Conservation (phyloP, 2,888 invertebrate genomes). For the Prosapia bicincta region DNA sequence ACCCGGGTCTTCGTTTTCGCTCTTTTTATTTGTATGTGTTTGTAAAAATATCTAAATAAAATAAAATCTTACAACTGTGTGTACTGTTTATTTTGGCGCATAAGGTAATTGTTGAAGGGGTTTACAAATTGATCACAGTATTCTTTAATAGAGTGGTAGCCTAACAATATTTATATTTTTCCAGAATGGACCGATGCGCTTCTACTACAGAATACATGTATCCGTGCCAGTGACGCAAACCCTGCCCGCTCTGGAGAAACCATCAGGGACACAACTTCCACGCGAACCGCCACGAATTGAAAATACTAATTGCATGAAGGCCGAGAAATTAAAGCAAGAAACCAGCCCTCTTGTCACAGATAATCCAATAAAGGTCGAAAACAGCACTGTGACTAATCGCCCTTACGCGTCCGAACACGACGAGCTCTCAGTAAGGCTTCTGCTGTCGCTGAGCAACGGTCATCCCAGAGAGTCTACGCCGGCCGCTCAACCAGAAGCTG, state of each 20-base stretch:
- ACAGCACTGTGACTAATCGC: neutral
- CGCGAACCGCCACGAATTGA: neutral
- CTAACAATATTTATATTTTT: too few relatives aligned
- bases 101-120: too few relatives aligned
- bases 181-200: constrained; percentile 73
- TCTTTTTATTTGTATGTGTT: too few relatives aligned
- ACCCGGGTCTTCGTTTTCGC: too few relatives aligned
- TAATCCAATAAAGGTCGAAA: neutral
- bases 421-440: constrained; percentile 34
- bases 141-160: too few relatives aligned
- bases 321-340: neutral
- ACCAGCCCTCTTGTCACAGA: neutral
- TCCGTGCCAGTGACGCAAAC: constrained; percentile 28
- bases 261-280: too few relatives aligned
- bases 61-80: too few relatives aligned
- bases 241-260: neutral
- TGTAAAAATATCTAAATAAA: too few relatives aligned
- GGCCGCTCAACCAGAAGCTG: too few relatives aligned
- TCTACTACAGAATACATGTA: constrained; percentile 61
- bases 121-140: too few relatives aligned
- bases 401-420: constrained; percentile 32
- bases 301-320: neutral
- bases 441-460: constrained; percentile 33
- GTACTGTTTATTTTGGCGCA: too few relatives aligned
- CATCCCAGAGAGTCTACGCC: neutral